Conservation (phyloP, 2,888 invertebrate genomes). For the Cheilosia variabilis region DNA sequence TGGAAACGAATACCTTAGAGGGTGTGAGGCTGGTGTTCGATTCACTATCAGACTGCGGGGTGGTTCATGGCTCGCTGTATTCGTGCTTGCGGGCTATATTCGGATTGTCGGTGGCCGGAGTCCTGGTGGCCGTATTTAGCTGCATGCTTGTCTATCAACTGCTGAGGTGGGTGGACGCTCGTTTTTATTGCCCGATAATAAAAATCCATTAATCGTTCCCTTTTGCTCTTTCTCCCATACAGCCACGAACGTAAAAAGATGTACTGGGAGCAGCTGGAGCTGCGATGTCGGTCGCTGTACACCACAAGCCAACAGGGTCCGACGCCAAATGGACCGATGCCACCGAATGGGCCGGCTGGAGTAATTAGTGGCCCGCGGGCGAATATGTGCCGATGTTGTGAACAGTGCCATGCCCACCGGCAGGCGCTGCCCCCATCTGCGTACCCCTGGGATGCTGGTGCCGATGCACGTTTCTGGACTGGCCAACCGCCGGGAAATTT, state of each 20-base stretch:
- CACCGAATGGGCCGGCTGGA: constrained; percentile 80
- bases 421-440: constrained; percentile 85
- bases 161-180: constrained; percentile 86
- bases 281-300: constrained; percentile 92
- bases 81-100: constrained; percentile 95
- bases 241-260: constrained; percentile 97
- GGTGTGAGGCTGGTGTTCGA: constrained; percentile 93
- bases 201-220: constrained; percentile 48
- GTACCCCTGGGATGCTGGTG: constrained; percentile 86
- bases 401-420: constrained; percentile 86
- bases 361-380: constrained; percentile 82
- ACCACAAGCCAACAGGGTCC: constrained; percentile 83
- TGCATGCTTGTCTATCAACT: constrained; percentile 96
- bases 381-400: constrained; percentile 87
- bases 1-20: constrained; percentile 80
- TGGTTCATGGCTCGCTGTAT: constrained; percentile 95
- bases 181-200: constrained; percentile 33
- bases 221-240: constrained; percentile 43
- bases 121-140: constrained; percentile 95
- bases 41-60: constrained; percentile 93
- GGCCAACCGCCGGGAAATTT: constrained; percentile 88
- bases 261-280: constrained; percentile 96
- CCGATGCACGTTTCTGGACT: constrained; percentile 85
- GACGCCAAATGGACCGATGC: constrained; percentile 80
- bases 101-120: constrained; percentile 95